These are phyloP conservation scores for Channallabes apus DNA, from an alignment of 2,797 vertebrate genomes.

Conservation along the genomic window DNA sequence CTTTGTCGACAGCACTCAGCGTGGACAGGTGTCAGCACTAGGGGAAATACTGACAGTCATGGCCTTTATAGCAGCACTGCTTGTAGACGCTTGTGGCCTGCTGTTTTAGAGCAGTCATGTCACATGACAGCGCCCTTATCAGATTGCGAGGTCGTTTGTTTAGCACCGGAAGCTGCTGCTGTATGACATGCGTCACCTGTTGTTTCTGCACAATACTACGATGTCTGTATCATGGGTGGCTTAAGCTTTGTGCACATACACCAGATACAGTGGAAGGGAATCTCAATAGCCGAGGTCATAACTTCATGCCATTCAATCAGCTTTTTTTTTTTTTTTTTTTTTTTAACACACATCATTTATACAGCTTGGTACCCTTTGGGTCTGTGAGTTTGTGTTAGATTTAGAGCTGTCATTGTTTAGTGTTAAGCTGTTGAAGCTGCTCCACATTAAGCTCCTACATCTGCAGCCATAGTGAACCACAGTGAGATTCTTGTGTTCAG, in stretches of 20 bases:
- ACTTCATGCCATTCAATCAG: not conserved
- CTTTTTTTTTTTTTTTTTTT: not conserved
- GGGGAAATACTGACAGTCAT: slow-evolving; percentile 40
- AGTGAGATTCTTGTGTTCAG: slow-evolving; percentile 21
- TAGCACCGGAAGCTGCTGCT: slow-evolving; percentile 49
- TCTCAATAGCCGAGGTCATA: not conserved
- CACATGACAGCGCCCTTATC: slow-evolving; percentile 52
- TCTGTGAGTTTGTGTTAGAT: not conserved
- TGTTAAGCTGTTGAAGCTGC: slow-evolving; percentile 4
- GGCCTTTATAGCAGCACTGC: slow-evolving; percentile 38
- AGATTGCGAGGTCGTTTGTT: slow-evolving; percentile 52
- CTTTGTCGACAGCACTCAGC: slow-evolving; percentile 35
- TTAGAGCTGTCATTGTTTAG: not conserved
- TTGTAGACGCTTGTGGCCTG: slow-evolving; percentile 31
- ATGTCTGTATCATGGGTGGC: not conserved
- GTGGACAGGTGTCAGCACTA: slow-evolving; percentile 32
- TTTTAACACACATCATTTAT: not conserved
- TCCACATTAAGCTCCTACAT: slow-evolving; percentile 20
- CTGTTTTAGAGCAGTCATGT: slow-evolving; percentile 39
- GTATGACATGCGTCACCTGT: slow-evolving; percentile 50
- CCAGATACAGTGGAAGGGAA: not conserved
- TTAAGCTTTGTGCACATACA: slow-evolving; percentile 13
- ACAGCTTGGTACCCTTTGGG: not conserved
- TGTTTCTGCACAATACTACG: slow-evolving; percentile 33
- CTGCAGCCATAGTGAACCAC: not conserved